phyloP scores from a whole-genome alignment of 2,113 vertebrate genomes.

The Eptesicus fuscus region DNA sequence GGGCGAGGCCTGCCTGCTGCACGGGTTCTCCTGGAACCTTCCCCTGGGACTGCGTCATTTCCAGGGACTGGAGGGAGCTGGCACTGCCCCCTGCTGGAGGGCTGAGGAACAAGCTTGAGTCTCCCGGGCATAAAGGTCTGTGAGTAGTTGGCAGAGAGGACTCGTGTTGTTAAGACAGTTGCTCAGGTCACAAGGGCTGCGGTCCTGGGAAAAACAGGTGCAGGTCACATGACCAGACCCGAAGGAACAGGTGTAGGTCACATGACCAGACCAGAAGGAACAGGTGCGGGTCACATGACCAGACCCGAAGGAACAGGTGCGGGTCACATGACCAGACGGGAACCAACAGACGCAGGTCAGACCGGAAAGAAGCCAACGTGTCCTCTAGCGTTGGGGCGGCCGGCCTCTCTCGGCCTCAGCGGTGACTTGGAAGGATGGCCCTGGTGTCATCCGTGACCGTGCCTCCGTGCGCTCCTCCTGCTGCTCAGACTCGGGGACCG shows the following conservation, averaged over 20 bases:
- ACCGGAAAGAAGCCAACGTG: not conserved
- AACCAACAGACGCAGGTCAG: not conserved
- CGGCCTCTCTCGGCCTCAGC: rapidly evolving
- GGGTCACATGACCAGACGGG: not conserved
- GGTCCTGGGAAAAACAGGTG: not conserved
- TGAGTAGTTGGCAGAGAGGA: not conserved
- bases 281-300: no score
- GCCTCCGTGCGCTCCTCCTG: not conserved
- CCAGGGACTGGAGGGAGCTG: not conserved
- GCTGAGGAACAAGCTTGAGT: not conserved
- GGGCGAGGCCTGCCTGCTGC: no score
- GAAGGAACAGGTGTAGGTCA: not conserved
- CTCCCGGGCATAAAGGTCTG: not conserved
- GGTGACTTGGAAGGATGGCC: not conserved
- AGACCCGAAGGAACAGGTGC: no score
- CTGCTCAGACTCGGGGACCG: not conserved
- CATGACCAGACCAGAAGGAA: rapidly evolving
- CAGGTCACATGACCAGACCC: no score
- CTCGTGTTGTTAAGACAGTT: not conserved
- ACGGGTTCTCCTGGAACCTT: not conserved
- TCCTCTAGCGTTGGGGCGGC: not conserved
- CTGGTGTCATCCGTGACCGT: not conserved
- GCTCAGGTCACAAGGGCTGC: not conserved
- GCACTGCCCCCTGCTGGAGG: not conserved
- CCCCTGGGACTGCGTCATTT: not conserved